phyloP scores from a whole-genome alignment of 2,888 invertebrate species.

The Trissolcus brochymenae region DNA sequence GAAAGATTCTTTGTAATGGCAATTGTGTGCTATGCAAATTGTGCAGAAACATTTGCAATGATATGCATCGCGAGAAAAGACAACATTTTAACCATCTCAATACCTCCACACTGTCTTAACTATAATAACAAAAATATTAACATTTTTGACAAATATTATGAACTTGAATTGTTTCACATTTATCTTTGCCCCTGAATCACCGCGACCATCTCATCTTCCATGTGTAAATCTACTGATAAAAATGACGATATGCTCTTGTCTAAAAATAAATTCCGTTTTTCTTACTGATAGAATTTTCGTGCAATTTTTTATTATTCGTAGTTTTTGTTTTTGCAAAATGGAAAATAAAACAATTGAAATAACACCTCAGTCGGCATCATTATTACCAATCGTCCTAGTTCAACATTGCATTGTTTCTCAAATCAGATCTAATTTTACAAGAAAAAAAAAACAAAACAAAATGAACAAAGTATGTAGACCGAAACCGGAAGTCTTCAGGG shows the following conservation, averaged over 20 bases:
- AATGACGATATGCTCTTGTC: no score
- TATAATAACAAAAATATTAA: not conserved
- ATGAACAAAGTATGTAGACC: no score
- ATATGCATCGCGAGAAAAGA: constrained; percentile 38
- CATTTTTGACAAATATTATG: constrained; percentile 7
- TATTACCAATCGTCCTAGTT: no score
- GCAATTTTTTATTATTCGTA: no score
- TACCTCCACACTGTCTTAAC: constrained; percentile 10
- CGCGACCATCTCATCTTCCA: no score
- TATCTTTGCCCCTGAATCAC: not conserved
- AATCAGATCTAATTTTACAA: not conserved
- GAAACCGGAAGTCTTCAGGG: not conserved
- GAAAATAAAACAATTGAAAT: no score
- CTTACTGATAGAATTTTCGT: no score
- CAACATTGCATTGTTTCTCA: no score
- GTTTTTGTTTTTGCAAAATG: no score
- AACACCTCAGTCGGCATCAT: no score
- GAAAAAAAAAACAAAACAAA: not conserved
- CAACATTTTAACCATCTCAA: constrained; percentile 37
- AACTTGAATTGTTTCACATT: not conserved
- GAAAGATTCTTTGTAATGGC: constrained; percentile 39
- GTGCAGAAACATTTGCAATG: constrained; percentile 40
- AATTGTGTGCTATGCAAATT: constrained; percentile 51
- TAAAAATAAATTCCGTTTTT: no score
- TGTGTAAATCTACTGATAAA: no score